These are phyloP conservation scores for Dorcus parallelipipedus DNA, from an alignment of 2,888 invertebrate genomes.

Conservation along the genomic window DNA sequence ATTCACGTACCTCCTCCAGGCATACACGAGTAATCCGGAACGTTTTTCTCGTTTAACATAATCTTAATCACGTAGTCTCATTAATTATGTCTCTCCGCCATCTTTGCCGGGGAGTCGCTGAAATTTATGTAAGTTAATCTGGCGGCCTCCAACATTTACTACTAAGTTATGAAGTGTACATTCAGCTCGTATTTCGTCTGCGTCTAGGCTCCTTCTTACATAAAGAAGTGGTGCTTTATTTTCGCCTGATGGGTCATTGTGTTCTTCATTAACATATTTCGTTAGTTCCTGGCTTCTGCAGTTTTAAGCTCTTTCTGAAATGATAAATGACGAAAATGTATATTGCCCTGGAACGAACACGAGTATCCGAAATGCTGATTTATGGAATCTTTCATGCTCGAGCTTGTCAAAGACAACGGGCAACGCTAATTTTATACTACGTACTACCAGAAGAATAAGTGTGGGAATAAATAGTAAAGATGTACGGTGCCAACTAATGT, in stretches of 20 bases:
- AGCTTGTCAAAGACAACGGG: not conserved
- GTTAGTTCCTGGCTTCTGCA: not conserved
- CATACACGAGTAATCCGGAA: not conserved
- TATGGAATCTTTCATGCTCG: not conserved
- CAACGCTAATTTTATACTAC: not conserved
- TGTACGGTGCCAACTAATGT: not conserved
- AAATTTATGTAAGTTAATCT: constrained; percentile 47
- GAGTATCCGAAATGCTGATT: not conserved
- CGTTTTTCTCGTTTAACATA: constrained; percentile 19
- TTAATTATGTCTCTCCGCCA: constrained; percentile 44
- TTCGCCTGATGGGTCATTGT: constrained; percentile 6
- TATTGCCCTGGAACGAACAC: not conserved
- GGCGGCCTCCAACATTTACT: constrained; percentile 28
- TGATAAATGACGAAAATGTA: not conserved
- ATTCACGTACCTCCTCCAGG: too few relatives aligned
- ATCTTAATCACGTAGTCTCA: constrained; percentile 48
- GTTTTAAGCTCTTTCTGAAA: not conserved
- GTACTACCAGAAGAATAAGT: too few relatives aligned
- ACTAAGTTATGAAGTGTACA: constrained; percentile 37
- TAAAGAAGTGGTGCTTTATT: constrained; percentile 8
- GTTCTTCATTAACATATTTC: constrained; percentile 9
- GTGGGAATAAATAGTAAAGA: not conserved
- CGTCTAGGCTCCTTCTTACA: constrained; percentile 1
- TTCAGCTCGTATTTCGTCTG: constrained; percentile 24
- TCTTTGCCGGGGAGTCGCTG: constrained; percentile 32